Base-by-base conservation (phyloP, 92 coral and sea anemone genomes). In the Micromussa lordhowensis region DNA sequence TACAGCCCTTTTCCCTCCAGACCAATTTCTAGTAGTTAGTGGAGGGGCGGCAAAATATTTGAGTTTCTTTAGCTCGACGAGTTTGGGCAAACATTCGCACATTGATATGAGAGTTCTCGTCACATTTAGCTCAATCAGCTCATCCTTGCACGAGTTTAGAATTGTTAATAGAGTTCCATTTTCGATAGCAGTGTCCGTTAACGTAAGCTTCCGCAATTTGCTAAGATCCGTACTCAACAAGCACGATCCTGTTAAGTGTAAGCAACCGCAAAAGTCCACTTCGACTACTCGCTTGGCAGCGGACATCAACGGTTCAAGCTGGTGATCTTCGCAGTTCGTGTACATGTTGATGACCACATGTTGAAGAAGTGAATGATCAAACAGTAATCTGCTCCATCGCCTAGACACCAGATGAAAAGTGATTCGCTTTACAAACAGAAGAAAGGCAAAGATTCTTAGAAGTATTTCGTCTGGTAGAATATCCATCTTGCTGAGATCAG, bases 201-300 rank as follows among this genome's bases (percentile, higher is more conserved):
- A 71, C 49, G 76, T 71, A 2, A 71, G 76, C 34, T 71, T 14
- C 48, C 38, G 48, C 40, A 71, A 8, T 15, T 48, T 71, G 24
- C 24, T 71, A 71, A 71, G 76, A 14, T 8, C 76, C 24, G 76
- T 71, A 32, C 48, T 32, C 76, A 71, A 1, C 75, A 36, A 36
- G 38, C 76, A 71, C 24, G n/a, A 71, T 22, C 76, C 5, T 0
- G 76, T 75, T n/a, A 51, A 77, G 35, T 48, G 64, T 34, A 13
- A 57, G 6, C 82, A 54, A 44, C 61, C 59, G 55, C 59, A 80
- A 64, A 80, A 59, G 83, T 80, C 83, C 53, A 80, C 68, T 24
- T 58, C 83, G 8, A 58, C 68, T 17, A 79, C 71, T 79, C 71
- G 83, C 71, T 79, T 79, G 22, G 83, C 71, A 58, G 83, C 83